phyloP scores from a whole-genome alignment of 2,888 invertebrate genomes.

The Chymomyza amoena region DNA sequence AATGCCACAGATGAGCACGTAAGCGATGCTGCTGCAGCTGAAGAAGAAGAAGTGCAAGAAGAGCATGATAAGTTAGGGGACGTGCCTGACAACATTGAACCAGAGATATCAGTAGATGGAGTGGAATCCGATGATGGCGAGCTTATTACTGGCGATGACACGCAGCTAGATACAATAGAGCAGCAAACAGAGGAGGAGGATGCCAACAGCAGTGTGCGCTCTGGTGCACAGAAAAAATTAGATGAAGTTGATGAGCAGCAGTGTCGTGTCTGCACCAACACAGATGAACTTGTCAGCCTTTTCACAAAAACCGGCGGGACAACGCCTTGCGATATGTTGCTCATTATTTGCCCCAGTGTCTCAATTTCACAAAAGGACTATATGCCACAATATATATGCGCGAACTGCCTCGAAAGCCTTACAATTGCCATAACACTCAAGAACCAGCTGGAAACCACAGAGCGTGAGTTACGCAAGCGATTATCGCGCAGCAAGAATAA shows the following conservation, averaged over 20 bases:
- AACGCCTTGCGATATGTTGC: slow-evolving; percentile 77
- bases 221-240: slow-evolving; percentile 39
- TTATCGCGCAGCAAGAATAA: slow-evolving; percentile 78
- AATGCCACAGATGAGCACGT: slow-evolving; percentile 19
- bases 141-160: slow-evolving; percentile 54
- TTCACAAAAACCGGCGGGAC: slow-evolving; percentile 69
- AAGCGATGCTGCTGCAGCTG: slow-evolving; percentile 14
- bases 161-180: slow-evolving; percentile 1
- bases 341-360: slow-evolving; percentile 77
- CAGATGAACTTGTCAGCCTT: slow-evolving; percentile 71
- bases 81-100: background rate
- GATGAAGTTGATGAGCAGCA: slow-evolving; percentile 73
- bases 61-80: slow-evolving; percentile 22
- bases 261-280: slow-evolving; percentile 76
- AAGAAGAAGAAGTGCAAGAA: slow-evolving; percentile 18
- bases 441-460: slow-evolving; percentile 76
- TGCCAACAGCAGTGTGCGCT: slow-evolving; percentile 31
- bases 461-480: slow-evolving; percentile 76
- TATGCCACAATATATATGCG: slow-evolving; percentile 78
- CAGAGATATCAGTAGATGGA: background rate
- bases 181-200: slow-evolving; percentile 21
- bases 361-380: slow-evolving; percentile 77
- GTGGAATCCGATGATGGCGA: slow-evolving; percentile 41
- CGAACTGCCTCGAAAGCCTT: slow-evolving; percentile 75
- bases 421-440: slow-evolving; percentile 77